Evolutionary conservation across 2,113 vertebrate species (phyloP), one percentile per base, ranked within the genome.

Genomic region (Burhinus oedicnemus): DNA sequence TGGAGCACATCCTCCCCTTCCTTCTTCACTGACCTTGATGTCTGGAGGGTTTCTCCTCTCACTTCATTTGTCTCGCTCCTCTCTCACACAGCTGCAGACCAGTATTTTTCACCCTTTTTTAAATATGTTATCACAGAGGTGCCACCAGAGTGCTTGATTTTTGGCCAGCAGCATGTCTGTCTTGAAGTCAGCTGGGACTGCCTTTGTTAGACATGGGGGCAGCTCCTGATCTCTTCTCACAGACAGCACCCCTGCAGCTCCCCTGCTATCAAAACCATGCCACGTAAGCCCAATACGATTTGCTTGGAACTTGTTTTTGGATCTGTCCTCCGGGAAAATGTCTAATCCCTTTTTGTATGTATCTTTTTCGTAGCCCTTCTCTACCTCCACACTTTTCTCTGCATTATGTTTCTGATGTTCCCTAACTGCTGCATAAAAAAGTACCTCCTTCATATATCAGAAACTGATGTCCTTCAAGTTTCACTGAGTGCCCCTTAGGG

Each of bases 201-300:
- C 34, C 7, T 54, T 47, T 69, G 18, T 74, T 45, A 72, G 4
- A 44, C 16, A 38, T 0, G 38, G 5, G 12, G 15, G 2, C 14
- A 79, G 18, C 3, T 82, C 7, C 38, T 69, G 20, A 44, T 77
- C 2, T 58, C 27, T 58, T 78, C 38, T 45, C 2, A 57, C 25
- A 78, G 20, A 14, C 9, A n/a, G 2, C 12, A 64, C 4, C 3
- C 29, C 32, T 78, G 34, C 20, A 89, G 7, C 12, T n/a, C 27
- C 15, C 51, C 29, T 38, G 14, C 19, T 87, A 47, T 5, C 34
- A 87, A 83, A 75, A 58, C 5, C 20, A 71, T 76, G n/a, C 9
- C 19, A 38, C 0, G 0, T 38, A 79, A 85, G 2, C 11, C 14
- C 0, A 57, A 16, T 12, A 66, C 9, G 61, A 34, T 45, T 18